Base-by-base conservation (phyloP, 2,888 invertebrate genomes). In the Aethes cnicana region DNA sequence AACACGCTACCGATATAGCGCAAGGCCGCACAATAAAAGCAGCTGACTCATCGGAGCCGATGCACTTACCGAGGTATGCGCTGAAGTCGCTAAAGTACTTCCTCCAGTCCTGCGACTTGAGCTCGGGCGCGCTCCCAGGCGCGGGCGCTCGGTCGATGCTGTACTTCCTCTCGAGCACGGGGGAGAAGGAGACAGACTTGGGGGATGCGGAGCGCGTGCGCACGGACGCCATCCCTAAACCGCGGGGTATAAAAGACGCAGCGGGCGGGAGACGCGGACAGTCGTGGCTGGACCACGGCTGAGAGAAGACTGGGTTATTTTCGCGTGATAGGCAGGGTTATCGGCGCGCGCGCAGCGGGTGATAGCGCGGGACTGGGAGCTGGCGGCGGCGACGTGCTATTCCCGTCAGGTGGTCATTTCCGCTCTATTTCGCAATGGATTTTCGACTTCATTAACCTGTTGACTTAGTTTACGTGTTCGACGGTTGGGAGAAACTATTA, bases 131-230 rank as follows among this genome's bases (percentile, higher is more conserved):
- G 54, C 68, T 74, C 42, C 73, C 66, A 6, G 83, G 84, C 37
- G 73, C 66, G 6, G 83, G 84, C 37, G 73, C 77, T 53, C 84
- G 76, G 49, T 86, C 82, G 32, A 76, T 85, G 74, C 84, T 90
- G 72, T 91, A 91, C 61, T 91, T 91, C 58, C 91, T 81, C 63
- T 92, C 91, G 56, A 92, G 90, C 58, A 91, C 90, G 58, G 92
- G 92, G 74, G 92, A 92, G 77, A 92, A 92, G 68, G 92, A 92
- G 62, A 92, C 92, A 28, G 92, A 90, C 77, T 92, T 92, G 57
- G 92, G 92, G 77, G 92, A 92, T 72, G 92, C 91, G 47, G 92
- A 92, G 78, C 92, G 92, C 88, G 90, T 91, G 90, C 92, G 92
- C 88, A 92, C 87, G 63, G 90, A 91, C 68, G 91, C 89, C 91